phyloP scores from a whole-genome alignment of 2,113 vertebrate genomes.

The Laticauda laticaudata region DNA sequence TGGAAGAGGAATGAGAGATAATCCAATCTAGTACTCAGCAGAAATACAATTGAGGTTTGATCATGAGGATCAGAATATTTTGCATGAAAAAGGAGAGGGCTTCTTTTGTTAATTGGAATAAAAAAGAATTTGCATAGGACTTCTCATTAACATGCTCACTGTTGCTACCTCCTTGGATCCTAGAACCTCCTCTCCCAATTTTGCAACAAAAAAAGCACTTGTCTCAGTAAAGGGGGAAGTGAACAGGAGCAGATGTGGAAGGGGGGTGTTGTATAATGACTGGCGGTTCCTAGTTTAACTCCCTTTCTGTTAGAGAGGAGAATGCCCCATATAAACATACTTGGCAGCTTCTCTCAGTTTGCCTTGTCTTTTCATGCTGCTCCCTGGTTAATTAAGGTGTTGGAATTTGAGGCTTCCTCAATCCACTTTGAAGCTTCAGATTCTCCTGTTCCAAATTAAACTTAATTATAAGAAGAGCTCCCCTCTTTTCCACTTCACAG shows the following conservation, averaged over 20 bases:
- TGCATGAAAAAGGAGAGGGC: conserved; percentile 61
- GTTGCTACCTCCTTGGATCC: conserved; percentile 34
- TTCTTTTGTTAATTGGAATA: conserved; percentile 64
- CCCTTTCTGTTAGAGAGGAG: neutral
- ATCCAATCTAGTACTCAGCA: conserved; percentile 36
- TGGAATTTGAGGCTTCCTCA: conserved; percentile 78
- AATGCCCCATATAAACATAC: conserved; percentile 56
- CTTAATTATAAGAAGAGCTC: conserved; percentile 66
- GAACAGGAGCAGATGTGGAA: neutral
- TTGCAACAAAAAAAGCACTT: conserved; percentile 1
- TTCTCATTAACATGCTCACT: conserved; percentile 58
- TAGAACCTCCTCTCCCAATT: conserved; percentile 29
- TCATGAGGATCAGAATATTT: conserved; percentile 56
- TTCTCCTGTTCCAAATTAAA: conserved; percentile 72
- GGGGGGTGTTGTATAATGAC: neutral
- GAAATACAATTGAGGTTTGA: conserved; percentile 40
- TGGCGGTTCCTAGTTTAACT: conserved; percentile 16
- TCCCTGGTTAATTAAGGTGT: conserved; percentile 89
- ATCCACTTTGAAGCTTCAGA: conserved; percentile 71
- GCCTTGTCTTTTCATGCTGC: conserved; percentile 88
- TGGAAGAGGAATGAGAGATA: conserved; percentile 17
- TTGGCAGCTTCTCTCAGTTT: conserved; percentile 78
- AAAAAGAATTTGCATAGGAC: conserved; percentile 55
- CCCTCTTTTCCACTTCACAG: neutral
- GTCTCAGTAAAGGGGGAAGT: neutral